Percentiles rank a stretch among this genome's conserved stretches.
Conservation (phyloP, 2,888 invertebrate species). For the Agriotes lineatus region DNA sequence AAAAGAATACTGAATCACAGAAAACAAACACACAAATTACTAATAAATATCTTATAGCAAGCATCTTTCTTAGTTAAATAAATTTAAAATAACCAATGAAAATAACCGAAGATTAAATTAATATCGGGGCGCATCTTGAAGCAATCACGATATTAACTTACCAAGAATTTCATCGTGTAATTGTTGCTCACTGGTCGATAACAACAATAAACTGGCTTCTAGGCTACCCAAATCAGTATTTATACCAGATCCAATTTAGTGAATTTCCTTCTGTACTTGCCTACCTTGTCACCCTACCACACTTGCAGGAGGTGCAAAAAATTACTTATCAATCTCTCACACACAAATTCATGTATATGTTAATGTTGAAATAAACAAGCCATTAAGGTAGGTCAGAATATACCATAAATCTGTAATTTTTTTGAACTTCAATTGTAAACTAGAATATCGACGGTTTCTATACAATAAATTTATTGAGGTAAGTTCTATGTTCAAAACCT, state of each 20-base stretch:
- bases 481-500: no score
- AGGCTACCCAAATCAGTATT: constrained; percentile 36
- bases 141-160: constrained; percentile 45
- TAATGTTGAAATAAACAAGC: not conserved
- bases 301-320: not conserved
- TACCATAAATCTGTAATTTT: no score
- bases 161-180: constrained; percentile 60
- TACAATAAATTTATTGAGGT: no score
- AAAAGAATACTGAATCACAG: constrained; percentile 5
- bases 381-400: not conserved
- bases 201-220: constrained; percentile 48
- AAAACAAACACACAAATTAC: constrained; percentile 10
- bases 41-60: constrained; percentile 20
- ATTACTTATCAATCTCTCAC: not conserved
- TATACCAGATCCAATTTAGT: constrained; percentile 30
- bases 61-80: not conserved
- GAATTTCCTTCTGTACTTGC: constrained; percentile 26
- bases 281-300: constrained; percentile 26
- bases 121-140: no score
- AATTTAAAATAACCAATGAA: no score
- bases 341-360: not conserved
- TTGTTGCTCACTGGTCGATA: constrained; percentile 43
- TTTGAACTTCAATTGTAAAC: no score
- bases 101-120: no score
- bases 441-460: no score